Evolutionary conservation across 1,140 invertebrate genomes (phyloP).

Genomic region (Bombus terrestris): DNA sequence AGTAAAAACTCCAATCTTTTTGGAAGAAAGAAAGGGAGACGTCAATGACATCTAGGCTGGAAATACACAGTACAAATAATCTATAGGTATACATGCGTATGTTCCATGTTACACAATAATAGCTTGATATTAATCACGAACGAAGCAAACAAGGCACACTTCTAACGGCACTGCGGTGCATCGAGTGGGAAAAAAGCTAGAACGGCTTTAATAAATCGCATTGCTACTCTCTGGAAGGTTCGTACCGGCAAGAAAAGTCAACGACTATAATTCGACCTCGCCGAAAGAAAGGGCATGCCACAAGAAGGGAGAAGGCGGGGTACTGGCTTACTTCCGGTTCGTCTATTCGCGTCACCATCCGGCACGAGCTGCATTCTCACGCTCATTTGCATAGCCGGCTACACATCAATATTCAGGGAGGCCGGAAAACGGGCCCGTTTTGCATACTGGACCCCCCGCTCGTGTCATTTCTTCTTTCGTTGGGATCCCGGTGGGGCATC

Average conservation of each 20-base stretch:
- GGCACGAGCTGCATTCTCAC: conserved; percentile 81
- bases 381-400: conserved; percentile 80
- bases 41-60: too few relatives aligned
- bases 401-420: conserved; percentile 80
- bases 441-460: conserved; percentile 79
- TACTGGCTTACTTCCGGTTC: conserved; percentile 76
- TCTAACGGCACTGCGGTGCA: conserved; percentile 2
- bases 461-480: conserved; percentile 75
- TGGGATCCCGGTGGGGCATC: conserved; percentile 69
- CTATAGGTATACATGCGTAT: too few relatives aligned
- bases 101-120: too few relatives aligned
- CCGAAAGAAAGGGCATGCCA: conserved; percentile 49
- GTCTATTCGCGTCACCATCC: conserved; percentile 75
- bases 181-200: neutral
- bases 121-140: too few relatives aligned
- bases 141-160: neutral
- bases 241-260: conserved; percentile 34
- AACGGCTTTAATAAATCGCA: conserved; percentile 9
- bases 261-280: conserved; percentile 42
- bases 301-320: conserved; percentile 52
- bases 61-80: neutral
- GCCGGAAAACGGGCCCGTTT: conserved; percentile 78
- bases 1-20: too few relatives aligned
- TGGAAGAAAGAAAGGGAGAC: accelerated
- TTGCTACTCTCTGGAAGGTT: neutral